phyloP scores from a whole-genome alignment of 2,797 vertebrate genomes.

The Rhinogobio ventralis region DNA sequence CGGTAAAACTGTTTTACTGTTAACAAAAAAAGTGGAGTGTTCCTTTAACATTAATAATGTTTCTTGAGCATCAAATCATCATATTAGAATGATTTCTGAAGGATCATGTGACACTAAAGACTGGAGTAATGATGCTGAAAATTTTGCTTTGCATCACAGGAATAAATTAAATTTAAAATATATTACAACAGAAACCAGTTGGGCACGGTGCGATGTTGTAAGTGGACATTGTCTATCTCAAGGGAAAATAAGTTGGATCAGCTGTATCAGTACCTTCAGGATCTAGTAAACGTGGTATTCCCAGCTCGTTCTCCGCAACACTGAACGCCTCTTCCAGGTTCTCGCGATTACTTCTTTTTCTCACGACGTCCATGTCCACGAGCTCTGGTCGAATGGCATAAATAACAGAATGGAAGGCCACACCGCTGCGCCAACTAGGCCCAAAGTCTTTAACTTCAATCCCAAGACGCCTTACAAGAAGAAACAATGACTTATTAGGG shows the following conservation, averaged over 20 bases:
- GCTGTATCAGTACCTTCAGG: constrained; percentile 87
- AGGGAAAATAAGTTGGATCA: not conserved
- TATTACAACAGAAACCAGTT: no score
- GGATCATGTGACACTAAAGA: no score
- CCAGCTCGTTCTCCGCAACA: constrained; percentile 91
- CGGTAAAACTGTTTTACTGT: no score
- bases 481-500: not conserved
- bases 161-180: no score
- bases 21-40: no score
- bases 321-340: constrained; percentile 94
- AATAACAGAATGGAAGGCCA: constrained; percentile 94
- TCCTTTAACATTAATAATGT: no score
- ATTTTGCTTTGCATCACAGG: no score
- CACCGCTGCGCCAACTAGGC: constrained; percentile 90
- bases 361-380: constrained; percentile 90
- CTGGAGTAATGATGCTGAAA: no score
- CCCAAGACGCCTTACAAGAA: constrained; percentile 82
- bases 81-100: no score
- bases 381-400: constrained; percentile 93
- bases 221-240: not conserved
- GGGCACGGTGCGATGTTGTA: no score
- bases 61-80: no score
- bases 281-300: constrained; percentile 95
- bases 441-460: constrained; percentile 97
- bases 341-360: constrained; percentile 84